Conservation (phyloP, 2,113 vertebrate species). For the Callocephalon fimbriatum region DNA sequence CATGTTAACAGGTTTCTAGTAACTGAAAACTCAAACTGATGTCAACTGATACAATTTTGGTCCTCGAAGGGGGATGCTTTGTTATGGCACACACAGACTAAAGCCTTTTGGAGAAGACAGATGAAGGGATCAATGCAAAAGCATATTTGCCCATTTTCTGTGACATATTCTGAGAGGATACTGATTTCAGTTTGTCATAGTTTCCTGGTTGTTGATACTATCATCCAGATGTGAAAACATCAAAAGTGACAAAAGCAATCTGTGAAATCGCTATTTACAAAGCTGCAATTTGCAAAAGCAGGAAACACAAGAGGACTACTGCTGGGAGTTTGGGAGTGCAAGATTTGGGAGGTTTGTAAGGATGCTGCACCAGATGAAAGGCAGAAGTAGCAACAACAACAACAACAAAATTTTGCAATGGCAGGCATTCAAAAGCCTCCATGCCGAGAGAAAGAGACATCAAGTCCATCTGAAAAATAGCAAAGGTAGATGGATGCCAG, state of each 20-base stretch:
- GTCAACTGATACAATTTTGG: background rate
- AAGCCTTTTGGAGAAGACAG: background rate
- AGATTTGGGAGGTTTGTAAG: background rate
- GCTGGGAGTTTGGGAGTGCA: fast-evolving
- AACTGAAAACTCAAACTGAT: background rate
- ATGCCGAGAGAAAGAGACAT: conserved; percentile 24
- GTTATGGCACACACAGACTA: background rate
- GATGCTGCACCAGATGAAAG: background rate
- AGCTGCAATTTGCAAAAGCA: background rate
- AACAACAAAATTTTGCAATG: background rate
- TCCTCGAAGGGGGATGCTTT: background rate
- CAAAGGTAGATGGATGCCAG: conserved; percentile 31
- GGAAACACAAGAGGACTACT: background rate
- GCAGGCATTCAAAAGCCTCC: background rate
- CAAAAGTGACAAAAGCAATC: background rate
- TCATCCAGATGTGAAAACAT: background rate
- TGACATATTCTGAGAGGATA: background rate
- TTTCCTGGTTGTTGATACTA: background rate
- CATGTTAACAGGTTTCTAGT: background rate
- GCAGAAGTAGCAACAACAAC: background rate
- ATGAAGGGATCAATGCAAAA: background rate
- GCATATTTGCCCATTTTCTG: background rate
- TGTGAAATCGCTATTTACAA: background rate
- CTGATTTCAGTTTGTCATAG: background rate
- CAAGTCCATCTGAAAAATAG: conserved; percentile 32